phyloP scores from a whole-genome alignment of 2,797 vertebrate genomes.

The Micropoecilia bifurca region DNA sequence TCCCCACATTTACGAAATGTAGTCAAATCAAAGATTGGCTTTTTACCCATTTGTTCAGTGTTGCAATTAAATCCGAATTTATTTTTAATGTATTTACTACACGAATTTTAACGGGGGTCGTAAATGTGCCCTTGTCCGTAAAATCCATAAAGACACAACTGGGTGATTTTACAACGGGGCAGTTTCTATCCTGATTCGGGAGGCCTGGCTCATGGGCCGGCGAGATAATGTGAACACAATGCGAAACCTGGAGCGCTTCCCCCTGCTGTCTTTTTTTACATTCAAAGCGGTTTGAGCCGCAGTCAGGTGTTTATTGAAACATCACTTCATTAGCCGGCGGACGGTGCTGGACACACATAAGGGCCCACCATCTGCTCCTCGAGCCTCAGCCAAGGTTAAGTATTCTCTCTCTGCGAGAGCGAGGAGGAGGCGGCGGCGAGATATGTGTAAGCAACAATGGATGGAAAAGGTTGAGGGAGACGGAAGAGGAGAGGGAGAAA shows the following conservation, averaged over 20 bases:
- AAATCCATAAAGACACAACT: neutral
- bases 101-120: neutral
- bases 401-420: slow-evolving; percentile 58
- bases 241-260: slow-evolving; percentile 45
- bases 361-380: slow-evolving; percentile 80
- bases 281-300: slow-evolving; percentile 65
- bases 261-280: slow-evolving; percentile 52
- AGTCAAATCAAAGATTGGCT: neutral
- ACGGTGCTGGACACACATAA: slow-evolving; percentile 76
- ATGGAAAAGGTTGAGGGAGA: slow-evolving; percentile 30
- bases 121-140: neutral
- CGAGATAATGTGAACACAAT: slow-evolving; percentile 34
- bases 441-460: slow-evolving; percentile 46
- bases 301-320: slow-evolving; percentile 83
- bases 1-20: neutral
- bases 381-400: slow-evolving; percentile 79
- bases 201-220: slow-evolving; percentile 17
- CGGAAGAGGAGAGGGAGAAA: slow-evolving; percentile 26
- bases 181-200: slow-evolving; percentile 28
- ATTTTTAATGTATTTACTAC: neutral
- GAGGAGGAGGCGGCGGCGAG: slow-evolving; percentile 33
- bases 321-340: slow-evolving; percentile 81
- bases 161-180: slow-evolving; percentile 20
- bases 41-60: neutral
- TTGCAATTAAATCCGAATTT: neutral